Percentiles rank a stretch among this genome's conserved stretches.
Evolutionary conservation across 2,797 vertebrate species (phyloP).

Genomic region (Sebastes itinus): DNA sequence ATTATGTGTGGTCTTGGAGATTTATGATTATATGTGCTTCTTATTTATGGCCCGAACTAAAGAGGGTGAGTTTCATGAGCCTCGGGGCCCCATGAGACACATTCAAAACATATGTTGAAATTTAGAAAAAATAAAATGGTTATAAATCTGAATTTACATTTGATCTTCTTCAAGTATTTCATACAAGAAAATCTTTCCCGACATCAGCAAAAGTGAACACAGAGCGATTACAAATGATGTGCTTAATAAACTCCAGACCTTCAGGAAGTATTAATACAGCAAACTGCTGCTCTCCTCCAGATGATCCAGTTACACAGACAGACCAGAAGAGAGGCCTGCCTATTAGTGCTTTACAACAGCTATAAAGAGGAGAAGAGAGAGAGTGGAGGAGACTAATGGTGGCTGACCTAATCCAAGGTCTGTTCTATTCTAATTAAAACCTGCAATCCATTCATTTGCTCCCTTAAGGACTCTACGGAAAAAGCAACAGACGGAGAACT

Average conservation of each 20-base stretch:
- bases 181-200: background rate
- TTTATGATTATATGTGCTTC: conserved; percentile 15
- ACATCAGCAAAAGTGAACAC: conserved; percentile 11
- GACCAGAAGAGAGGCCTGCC: background rate
- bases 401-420: conserved; percentile 52
- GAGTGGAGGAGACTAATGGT: conserved; percentile 40
- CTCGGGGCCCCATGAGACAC: background rate
- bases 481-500: conserved; percentile 48
- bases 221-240: conserved; percentile 15
- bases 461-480: conserved; percentile 40
- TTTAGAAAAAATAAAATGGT: conserved; percentile 1
- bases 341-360: background rate
- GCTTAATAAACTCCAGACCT: conserved; percentile 30
- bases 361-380: background rate
- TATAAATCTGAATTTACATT: conserved; percentile 19
- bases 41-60: conserved; percentile 4
- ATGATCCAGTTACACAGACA: conserved; percentile 32
- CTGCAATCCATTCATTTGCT: conserved; percentile 65
- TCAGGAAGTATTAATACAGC: conserved; percentile 28
- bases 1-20: conserved; percentile 36
- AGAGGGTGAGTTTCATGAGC: conserved; percentile 19
- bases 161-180: background rate
- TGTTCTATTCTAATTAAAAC: conserved; percentile 72
- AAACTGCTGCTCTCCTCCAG: conserved; percentile 27
- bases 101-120: conserved; percentile 31